These are phyloP conservation scores for Drosophila serrata DNA, from an alignment of 1,140 invertebrate genomes.

Conservation along the genomic window DNA sequence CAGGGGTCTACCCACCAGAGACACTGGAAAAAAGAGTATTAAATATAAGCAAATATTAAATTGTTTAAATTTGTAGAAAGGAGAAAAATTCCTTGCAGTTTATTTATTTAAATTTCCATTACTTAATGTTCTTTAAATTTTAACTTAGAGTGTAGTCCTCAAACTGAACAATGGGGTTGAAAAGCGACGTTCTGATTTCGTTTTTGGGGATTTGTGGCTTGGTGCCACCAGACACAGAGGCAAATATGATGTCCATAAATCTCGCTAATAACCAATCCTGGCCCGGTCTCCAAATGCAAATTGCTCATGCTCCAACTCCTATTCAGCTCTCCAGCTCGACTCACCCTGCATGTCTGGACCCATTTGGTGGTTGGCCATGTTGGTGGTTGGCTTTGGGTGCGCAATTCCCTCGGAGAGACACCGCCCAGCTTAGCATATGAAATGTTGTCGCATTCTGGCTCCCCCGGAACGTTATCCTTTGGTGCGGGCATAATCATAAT, in stretches of 20 bases:
- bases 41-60: background rate
- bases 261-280: conserved; percentile 77
- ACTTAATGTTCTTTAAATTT: background rate
- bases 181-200: conserved; percentile 9
- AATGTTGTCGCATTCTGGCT: conserved; percentile 49
- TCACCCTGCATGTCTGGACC: conserved; percentile 23
- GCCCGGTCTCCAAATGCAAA: conserved; percentile 77
- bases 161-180: conserved; percentile 16
- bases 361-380: conserved; percentile 45
- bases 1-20: background rate
- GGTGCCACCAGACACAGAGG: conserved; percentile 3
- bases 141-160: background rate
- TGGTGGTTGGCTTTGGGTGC: conserved; percentile 56
- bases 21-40: conserved; percentile 26
- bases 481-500: conserved; percentile 70
- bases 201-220: conserved; percentile 15
- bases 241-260: conserved; percentile 16
- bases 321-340: no score
- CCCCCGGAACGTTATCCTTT: conserved; percentile 20
- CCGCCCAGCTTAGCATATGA: conserved; percentile 70
- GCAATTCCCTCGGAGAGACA: conserved; percentile 8
- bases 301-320: conserved; percentile 60
- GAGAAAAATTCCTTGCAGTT: background rate
- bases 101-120: no score
- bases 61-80: background rate